Evolutionary conservation across 2,797 vertebrate species (phyloP).

Genomic region (Acrocephalus scirpaceus): DNA sequence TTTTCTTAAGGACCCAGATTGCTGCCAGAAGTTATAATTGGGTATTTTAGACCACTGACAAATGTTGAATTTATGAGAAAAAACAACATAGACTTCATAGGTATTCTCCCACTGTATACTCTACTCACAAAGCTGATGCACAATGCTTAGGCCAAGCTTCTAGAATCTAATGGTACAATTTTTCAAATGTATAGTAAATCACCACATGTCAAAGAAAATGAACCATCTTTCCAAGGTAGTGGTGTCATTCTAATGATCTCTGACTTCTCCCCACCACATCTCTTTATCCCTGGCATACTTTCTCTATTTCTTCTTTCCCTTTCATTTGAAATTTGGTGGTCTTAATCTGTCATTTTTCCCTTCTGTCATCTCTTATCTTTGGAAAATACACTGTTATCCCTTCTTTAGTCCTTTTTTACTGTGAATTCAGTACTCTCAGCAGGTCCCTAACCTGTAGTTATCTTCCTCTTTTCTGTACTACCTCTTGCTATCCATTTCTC

Average conservation of each 20-base stretch:
- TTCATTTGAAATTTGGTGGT: neutral
- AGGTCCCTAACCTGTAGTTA: neutral
- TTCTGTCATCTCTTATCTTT: neutral
- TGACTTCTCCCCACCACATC: accelerated
- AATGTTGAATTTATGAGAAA: neutral
- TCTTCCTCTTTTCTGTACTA: neutral
- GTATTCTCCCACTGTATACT: neutral
- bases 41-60: neutral
- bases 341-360: neutral
- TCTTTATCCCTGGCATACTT: neutral
- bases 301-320: neutral
- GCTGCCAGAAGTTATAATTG: neutral
- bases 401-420: neutral
- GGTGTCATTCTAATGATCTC: neutral
- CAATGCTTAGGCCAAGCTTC: neutral
- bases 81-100: neutral
- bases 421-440: neutral
- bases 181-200: neutral
- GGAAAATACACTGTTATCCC: neutral
- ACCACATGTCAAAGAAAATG: neutral
- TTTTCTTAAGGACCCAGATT: neutral
- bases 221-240: neutral
- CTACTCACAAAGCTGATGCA: neutral
- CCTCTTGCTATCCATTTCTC: neutral
- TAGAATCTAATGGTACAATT: neutral